phyloP scores from a whole-genome alignment of 2,888 invertebrate genomes.

The Liodrosophila aerea region DNA sequence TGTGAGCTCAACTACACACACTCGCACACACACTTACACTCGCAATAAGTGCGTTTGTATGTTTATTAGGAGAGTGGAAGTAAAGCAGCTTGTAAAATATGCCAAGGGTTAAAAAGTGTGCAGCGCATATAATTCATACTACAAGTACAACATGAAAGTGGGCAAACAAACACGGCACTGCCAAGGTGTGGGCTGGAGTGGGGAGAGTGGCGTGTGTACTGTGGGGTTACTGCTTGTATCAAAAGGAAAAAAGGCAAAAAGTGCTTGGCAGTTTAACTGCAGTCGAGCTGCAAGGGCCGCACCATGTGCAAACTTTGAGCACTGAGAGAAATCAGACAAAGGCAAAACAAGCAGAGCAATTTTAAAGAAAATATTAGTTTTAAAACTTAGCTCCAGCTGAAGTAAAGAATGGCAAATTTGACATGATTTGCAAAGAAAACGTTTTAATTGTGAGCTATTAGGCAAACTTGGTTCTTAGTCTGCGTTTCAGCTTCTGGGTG shows the following conservation, averaged over 20 bases:
- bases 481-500: no score
- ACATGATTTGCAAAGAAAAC: no score
- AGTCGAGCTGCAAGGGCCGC: conserved; percentile 48
- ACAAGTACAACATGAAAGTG: conserved; percentile 45
- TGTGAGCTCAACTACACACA: conserved; percentile 40
- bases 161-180: conserved; percentile 37
- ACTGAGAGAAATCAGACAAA: conserved; percentile 28
- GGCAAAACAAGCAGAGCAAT: background rate
- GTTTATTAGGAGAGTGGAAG: conserved; percentile 64
- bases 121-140: conserved; percentile 73
- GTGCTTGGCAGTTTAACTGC: conserved; percentile 56
- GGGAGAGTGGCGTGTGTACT: background rate
- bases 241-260: conserved; percentile 43
- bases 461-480: no score
- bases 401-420: no score
- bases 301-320: conserved; percentile 17
- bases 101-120: conserved; percentile 77
- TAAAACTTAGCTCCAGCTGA: no score
- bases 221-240: conserved; percentile 5
- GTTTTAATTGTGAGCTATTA: no score
- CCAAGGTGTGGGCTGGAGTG: background rate
- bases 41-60: conserved; percentile 71
- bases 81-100: conserved; percentile 76
- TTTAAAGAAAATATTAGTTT: background rate
- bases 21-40: conserved; percentile 13